Evolutionary conservation across 2,113 vertebrate genomes (phyloP), one percentile per base, ranked within the genome.

Genomic region (Etheostoma spectabile): DNA sequence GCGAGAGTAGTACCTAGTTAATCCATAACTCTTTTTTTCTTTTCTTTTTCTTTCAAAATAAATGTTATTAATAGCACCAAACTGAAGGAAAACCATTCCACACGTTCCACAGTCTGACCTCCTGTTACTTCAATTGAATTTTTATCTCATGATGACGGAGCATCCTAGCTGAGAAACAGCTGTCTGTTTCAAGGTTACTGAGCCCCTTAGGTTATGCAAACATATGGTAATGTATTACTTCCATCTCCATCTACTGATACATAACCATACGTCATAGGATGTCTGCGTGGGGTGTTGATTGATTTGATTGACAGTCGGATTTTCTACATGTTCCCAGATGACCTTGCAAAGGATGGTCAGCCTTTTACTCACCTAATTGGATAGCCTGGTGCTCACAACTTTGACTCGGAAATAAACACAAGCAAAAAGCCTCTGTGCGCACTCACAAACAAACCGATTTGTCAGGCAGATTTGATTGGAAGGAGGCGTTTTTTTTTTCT

Each of bases 131-230:
- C 74, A 79, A 86, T 76, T 82, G 82, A 89, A 90, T 87, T 85
- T 73, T 85, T 85, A 79, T 78, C 86, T 68, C 55, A 16, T 45
- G 53, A 84, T 82, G 86, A 86, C 83, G 74, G 91, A 86, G 85
- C 75, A 66, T 84, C 79, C 77, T 38, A 67, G 88, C 82, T 74
- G 84, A 80, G 88, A 85, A 88, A 88, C 90, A 92, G 90, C 87
- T 89, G 89, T 90, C 91, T 85, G 74, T 64, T 61, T 57, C 90
- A 89, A 91, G 91, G 90, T 92, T 82, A 86, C 73, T 13, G 65
- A 80, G 74, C 82, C 69, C 78, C 67, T 74, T 74, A 91, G 89
- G 88, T 91, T 89, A 89, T 77, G 81, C 79, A 81, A 84, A 85
- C 89, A 93, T 88, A 92, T 88, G 91, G 77, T 85, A 84, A 90